Conservation (phyloP, 2,888 invertebrate species). For the Tuberolachnus salignus region DNA sequence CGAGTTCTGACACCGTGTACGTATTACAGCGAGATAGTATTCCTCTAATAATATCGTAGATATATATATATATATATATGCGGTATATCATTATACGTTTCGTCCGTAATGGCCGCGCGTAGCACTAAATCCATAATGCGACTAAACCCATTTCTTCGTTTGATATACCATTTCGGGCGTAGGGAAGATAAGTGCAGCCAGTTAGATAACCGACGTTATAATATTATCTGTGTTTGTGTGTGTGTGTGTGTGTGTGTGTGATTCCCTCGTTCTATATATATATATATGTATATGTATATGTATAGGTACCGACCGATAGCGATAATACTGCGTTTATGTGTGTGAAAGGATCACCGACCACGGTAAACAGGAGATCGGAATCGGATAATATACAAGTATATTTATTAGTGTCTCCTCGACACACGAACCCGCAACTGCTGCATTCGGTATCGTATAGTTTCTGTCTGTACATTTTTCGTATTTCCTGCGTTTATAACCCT, state of each 20-base stretch:
- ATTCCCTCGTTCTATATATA: no score
- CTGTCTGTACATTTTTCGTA: constrained; percentile 48
- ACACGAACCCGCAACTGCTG: background rate
- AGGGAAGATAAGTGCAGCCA: constrained; percentile 16
- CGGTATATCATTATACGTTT: background rate
- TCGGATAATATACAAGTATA: constrained; percentile 24
- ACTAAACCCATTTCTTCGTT: constrained; percentile 37
- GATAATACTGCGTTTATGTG: constrained; percentile 17
- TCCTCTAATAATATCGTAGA: background rate
- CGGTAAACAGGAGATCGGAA: constrained; percentile 33
- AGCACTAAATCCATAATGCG: constrained; percentile 42
- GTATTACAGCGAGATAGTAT: constrained; percentile 19
- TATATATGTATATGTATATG: no score
- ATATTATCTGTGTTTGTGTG: constrained; percentile 31
- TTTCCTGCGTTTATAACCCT: constrained; percentile 51
- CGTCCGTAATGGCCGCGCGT: constrained; percentile 33
- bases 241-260: constrained; percentile 24
- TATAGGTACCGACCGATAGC: no score
- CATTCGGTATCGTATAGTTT: constrained; percentile 19
- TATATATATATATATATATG: no score
- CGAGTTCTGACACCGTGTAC: constrained; percentile 42
- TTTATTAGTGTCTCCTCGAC: constrained; percentile 35
- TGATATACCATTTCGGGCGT: background rate
- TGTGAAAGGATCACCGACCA: constrained; percentile 49
- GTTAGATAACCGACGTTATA: constrained; percentile 49